Base-by-base conservation (phyloP, 1,140 invertebrate species). In the Solenopsis invicta region DNA sequence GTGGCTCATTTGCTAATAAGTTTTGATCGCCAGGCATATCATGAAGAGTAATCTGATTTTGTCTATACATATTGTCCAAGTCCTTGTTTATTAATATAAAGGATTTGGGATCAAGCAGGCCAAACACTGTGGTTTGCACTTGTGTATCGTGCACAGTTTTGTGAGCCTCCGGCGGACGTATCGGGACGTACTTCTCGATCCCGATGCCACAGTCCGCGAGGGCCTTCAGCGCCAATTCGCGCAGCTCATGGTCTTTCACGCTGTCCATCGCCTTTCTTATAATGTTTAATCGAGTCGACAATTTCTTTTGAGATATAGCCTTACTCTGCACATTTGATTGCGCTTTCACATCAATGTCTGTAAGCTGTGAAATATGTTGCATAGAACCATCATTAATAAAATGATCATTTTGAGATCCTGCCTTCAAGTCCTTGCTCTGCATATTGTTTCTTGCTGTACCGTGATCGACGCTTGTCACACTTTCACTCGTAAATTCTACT, bases 101-200 rank as follows among this genome's bases (percentile, higher is more conserved):
- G 54, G 67, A 71, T 13, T 87, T 13, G 0, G 29, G 12, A 16
- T 93, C 91, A 0, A 92, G 54, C 34, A 92, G 66, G 10, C 88
- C 87, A 54, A 93, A 93, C 16, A 93, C 59, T 18, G 88, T 64
- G 8, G 92, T 92, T 29, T 93, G 91, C 4, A 87, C 66, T 41
- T 84, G 62, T 21, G 89, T 86, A 54, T 93, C 91, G 12, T 78
- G 52, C 0, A 93, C 72, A 1, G 81, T 62, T 71, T 81, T 92
- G 21, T 50, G 78, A n/a, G 56, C 6, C 9, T 62, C 41, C 1
- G 85, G 61, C 0, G 86, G 77, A 48, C 1, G 41, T 71, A 87
- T 69, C 10, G 91, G 88, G 6, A 93, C 64, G 9, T 78, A 34
- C 59, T 85, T 89, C 21, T 90, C 81, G 8, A 88, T 64, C 37